These are phyloP conservation scores for Rhingia campestris DNA, from an alignment of 2,888 invertebrate species.

Conservation along the genomic window DNA sequence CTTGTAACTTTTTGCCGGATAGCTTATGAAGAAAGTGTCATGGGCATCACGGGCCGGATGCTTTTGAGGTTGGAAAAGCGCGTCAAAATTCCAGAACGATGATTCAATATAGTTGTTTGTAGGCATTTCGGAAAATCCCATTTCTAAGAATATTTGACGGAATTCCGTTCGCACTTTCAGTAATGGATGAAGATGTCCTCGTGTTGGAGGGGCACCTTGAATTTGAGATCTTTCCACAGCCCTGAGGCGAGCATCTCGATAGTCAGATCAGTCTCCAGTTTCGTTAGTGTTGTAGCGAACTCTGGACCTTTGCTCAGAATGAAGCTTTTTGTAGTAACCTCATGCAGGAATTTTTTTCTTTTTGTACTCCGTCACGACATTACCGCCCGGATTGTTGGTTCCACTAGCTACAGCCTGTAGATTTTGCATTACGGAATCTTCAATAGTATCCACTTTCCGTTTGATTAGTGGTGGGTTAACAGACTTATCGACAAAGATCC, in stretches of 20 bases:
- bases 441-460: constrained; percentile 88
- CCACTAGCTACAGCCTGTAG: constrained; percentile 87
- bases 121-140: constrained; percentile 99
- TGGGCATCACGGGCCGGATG: constrained; percentile 99
- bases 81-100: constrained; percentile 99
- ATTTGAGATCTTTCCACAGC: constrained; percentile 93
- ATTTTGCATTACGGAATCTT: constrained; percentile 88
- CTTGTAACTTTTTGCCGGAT: constrained; percentile 86
- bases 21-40: constrained; percentile 97
- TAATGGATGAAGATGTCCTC: constrained; percentile 97
- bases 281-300: constrained; percentile 91
- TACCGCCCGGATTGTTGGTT: constrained; percentile 86
- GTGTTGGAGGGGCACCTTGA: constrained; percentile 92
- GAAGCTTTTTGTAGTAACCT: constrained; percentile 92
- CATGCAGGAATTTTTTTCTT: constrained; percentile 96
- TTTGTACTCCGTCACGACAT: constrained; percentile 92
- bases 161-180: constrained; percentile 97
- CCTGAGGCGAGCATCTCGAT: constrained; percentile 94
- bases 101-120: constrained; percentile 98
- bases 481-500: constrained; percentile 94
- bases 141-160: constrained; percentile 98
- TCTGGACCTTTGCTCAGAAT: constrained; percentile 92
- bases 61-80: constrained; percentile 98
- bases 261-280: constrained; percentile 97
- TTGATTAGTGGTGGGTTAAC: constrained; percentile 88